Evolutionary conservation across 2,888 invertebrate genomes (phyloP), one percentile per base, ranked within the genome.

Genomic region (Dorcus parallelipipedus): DNA sequence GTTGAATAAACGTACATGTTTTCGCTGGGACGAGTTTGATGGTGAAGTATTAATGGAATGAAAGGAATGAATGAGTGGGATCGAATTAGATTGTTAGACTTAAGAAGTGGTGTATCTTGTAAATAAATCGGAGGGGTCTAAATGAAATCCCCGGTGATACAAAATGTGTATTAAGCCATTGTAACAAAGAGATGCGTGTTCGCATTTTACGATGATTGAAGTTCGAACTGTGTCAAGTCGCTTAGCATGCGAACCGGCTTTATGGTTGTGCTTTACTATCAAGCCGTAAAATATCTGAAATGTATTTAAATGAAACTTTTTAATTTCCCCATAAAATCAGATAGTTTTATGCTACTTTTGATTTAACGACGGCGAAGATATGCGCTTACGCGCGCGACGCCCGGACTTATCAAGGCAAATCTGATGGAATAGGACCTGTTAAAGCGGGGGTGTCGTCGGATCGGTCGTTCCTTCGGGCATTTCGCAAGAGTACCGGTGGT

Each of bases 241-340:
- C 73, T 74, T 75, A 73, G 72, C 73, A 73, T 75, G 71, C 72
- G 72, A 63, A 71, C 71, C 69, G 67, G 66, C 66, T 75, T 76
- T 76, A 75, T 71, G 72, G 71, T 70, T 69, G 68, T 64, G 69
- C 71, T 76, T 76, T 75, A 76, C 71, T 72, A 71, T 74, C 71
- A 65, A 66, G 67, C 70, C 71, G 69, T 76, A 75, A 75, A 75
- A 73, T 71, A 74, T 74, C 74, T 72, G 67, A 70, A 75, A 75
- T 70, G 73, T 74, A 75, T 76, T 75, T 75, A 75, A 75, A 76
- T 73, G 75, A 73, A 74, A 73, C 73, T 75, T 76, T 74, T 76
- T 75, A 75, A 74, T 75, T 75, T 73, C 71, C 67, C 69, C 75
- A 71, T 76, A 75, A 76, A 73, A 74, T 74, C 74, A 72, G 71